Evolutionary conservation across 2,888 invertebrate species (phyloP), one percentile per base, ranked within the genome.

Genomic region (Caenorhabditis drosophilae): DNA sequence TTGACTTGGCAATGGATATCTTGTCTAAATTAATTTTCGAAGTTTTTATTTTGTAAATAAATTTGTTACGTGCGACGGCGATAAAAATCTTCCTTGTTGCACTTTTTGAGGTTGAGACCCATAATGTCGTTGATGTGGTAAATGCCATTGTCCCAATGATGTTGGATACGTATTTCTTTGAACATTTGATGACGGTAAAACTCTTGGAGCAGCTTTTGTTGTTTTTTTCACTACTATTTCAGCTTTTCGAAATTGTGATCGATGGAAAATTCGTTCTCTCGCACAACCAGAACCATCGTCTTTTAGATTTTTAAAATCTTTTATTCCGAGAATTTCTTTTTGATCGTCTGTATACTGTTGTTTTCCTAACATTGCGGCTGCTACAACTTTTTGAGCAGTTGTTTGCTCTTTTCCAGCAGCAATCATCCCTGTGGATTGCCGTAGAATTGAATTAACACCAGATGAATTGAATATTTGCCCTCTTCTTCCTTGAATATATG

Each of bases 231-330:
- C 11, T 15, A 36, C 23, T 20, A 4, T 22, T 12, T 42, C 42
- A 7, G 2, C 42, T 15, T 42, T 42, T 9, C 23, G 22, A 15
- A 42, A 42, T 12, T 42, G 9, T 2, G 15, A 15, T 3, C 9
- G 42, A 23, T 22, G 2, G 9, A 42, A 42, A 12, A 25, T 22
- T 42, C 42, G 42, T 42, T 22, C 42, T 42, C 42, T 42, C 3
- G 42, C 42, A 23, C 42, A 42, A 2, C 7, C 7, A 31, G 7
- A 31, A 9, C 7, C 12, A 6, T 6, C 31, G 6, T 31, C 7
- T 31, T 31, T 12, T 6, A 31, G 31, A 9, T 31, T 12, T n/a
- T n/a, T n/a, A n/a, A n/a, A n/a, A n/a, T n/a, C n/a, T n/a, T n/a
- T n/a, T n/a, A n/a, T n/a, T n/a, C n/a, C n/a, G 12, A 6, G 6